phyloP scores from a whole-genome alignment of 2,797 vertebrate genomes.

The Psittacula echo region DNA sequence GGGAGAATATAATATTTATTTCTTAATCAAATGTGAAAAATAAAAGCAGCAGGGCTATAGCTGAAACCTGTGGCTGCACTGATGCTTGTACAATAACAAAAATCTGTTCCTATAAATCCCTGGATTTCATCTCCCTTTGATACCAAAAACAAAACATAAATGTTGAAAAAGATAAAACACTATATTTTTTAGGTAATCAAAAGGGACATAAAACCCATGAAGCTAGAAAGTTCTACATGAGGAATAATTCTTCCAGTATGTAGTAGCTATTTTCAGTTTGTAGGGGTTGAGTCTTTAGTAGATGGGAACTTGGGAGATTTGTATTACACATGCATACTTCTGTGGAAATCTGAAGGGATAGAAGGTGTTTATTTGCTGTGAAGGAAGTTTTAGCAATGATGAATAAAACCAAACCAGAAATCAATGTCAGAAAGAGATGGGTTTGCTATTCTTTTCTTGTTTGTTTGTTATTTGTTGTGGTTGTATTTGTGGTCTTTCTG shows the following conservation, averaged over 20 bases:
- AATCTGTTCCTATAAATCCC: neutral
- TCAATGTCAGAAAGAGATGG: neutral
- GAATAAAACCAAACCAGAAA: neutral
- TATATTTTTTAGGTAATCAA: neutral
- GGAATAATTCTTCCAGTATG: neutral
- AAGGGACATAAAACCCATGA: neutral
- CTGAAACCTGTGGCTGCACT: neutral
- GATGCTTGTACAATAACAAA: neutral
- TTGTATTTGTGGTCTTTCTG: neutral
- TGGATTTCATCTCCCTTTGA: neutral
- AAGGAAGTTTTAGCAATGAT: neutral
- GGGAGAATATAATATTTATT: constrained; percentile 11
- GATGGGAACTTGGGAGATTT: neutral
- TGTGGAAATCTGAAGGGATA: neutral
- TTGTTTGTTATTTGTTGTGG: neutral
- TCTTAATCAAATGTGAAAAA: constrained; percentile 40
- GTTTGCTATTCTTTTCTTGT: neutral
- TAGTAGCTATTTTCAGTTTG: neutral
- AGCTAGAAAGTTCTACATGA: neutral
- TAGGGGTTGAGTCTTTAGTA: neutral
- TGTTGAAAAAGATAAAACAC: neutral
- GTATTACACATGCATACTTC: neutral
- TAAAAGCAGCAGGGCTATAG: neutral
- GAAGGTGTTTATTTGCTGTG: neutral
- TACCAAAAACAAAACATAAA: neutral